Conservation (phyloP, 2,888 invertebrate genomes). For the Thecocarcelia acutangulata region DNA sequence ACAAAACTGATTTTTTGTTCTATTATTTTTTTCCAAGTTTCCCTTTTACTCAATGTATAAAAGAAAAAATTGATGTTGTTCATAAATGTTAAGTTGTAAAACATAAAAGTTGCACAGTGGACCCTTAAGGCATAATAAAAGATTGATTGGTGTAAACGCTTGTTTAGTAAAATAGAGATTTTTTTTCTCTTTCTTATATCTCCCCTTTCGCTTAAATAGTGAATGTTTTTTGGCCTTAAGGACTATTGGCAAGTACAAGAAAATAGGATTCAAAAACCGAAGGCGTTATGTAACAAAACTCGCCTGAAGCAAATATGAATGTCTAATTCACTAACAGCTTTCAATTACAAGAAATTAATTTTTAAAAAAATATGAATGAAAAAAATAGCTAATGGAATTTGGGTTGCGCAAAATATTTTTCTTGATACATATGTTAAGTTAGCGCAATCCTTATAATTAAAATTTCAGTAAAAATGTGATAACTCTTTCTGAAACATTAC, state of each 20-base stretch:
- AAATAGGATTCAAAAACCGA: not conserved
- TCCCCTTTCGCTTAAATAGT: not conserved
- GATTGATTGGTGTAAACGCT: slow-evolving; percentile 26
- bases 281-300: not conserved
- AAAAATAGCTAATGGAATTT: not conserved
- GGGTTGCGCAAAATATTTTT: too few species aligned
- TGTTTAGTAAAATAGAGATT: too few species aligned
- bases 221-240: not conserved
- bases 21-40: too few species aligned
- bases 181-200: too few species aligned
- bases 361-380: too few species aligned
- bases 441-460: too few species aligned
- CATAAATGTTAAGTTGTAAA: not conserved
- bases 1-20: too few species aligned
- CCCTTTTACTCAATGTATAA: too few species aligned
- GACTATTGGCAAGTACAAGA: not conserved
- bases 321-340: not conserved
- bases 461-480: too few species aligned
- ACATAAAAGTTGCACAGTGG: slow-evolving; percentile 24
- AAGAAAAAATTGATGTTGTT: not conserved
- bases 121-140: slow-evolving; percentile 25
- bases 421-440: too few species aligned
- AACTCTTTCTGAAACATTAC: too few species aligned
- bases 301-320: not conserved
- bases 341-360: too few species aligned